A percentile compares a stretch with the other conserved stretches of the same genome.
phyloP scores from a whole-genome alignment of 2,888 invertebrate genomes.

The Drosophila pseudotakahashii region DNA sequence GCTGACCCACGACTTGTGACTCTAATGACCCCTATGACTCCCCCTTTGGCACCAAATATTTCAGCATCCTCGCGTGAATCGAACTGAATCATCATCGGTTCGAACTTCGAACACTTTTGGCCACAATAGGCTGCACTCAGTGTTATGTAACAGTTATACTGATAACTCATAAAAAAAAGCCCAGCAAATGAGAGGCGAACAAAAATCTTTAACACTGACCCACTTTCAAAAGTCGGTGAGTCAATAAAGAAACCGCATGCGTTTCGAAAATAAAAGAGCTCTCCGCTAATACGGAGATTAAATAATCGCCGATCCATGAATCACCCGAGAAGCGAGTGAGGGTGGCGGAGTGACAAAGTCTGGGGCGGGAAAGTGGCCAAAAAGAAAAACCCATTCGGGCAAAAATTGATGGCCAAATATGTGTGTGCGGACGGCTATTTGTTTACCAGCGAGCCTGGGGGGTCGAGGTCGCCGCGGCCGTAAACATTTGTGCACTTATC shows the following conservation, averaged over 20 bases:
- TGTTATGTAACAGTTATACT: slow-evolving; percentile 66
- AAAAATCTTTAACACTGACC: slow-evolving; percentile 75
- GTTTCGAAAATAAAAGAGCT: slow-evolving; percentile 39
- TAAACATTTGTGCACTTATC: slow-evolving; percentile 74
- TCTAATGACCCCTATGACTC: too few species aligned
- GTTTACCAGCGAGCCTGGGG: slow-evolving; percentile 57
- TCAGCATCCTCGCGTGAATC: slow-evolving; percentile 19
- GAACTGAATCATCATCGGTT: slow-evolving; percentile 50
- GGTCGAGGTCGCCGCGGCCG: slow-evolving; percentile 74
- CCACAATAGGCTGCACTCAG: slow-evolving; percentile 61
- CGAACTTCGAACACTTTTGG: too few species aligned
- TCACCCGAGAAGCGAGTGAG: slow-evolving; percentile 35
- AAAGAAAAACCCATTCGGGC: background rate
- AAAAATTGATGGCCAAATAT: slow-evolving; percentile 27
- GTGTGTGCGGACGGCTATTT: slow-evolving; percentile 19
- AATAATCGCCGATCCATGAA: slow-evolving; percentile 63
- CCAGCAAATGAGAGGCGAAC: slow-evolving; percentile 45
- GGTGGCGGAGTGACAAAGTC: slow-evolving; percentile 20
- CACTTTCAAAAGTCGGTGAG: slow-evolving; percentile 66
- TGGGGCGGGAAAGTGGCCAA: slow-evolving; percentile 32
- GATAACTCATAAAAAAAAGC: slow-evolving; percentile 71
- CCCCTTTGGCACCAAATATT: background rate
- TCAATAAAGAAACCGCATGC: slow-evolving; percentile 73
- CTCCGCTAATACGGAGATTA: slow-evolving; percentile 74
- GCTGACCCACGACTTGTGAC: background rate